These are phyloP conservation scores for Mionectes olivaceus DNA, from an alignment of 2,797 vertebrate species.

Conservation along the genomic window DNA sequence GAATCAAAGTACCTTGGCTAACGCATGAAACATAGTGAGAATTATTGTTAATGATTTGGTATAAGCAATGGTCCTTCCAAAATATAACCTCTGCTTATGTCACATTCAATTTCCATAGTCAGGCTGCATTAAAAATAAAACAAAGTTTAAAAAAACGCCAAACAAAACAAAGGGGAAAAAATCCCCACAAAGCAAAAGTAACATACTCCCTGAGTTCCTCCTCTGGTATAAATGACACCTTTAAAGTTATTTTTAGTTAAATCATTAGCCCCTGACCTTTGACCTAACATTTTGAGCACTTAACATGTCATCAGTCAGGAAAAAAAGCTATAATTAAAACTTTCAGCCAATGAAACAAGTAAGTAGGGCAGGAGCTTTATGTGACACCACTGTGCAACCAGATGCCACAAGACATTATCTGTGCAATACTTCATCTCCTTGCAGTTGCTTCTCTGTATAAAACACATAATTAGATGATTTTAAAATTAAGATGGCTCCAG, in stretches of 20 bases:
- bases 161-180: background rate
- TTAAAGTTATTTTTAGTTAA: background rate
- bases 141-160: background rate
- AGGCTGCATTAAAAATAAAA: background rate
- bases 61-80: background rate
- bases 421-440: background rate
- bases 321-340: background rate
- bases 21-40: background rate
- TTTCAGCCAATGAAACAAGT: background rate
- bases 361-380: background rate
- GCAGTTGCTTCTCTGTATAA: background rate
- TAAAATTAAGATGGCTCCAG: background rate
- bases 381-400: background rate
- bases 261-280: background rate
- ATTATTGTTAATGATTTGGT: background rate
- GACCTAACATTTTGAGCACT: background rate
- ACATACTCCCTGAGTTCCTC: background rate
- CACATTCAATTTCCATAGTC: background rate
- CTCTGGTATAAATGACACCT: background rate
- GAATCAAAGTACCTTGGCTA: background rate
- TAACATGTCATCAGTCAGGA: background rate
- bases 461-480: background rate
- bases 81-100: background rate
- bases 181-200: background rate
- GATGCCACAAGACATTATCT: background rate